Evolutionary conservation across 2,797 vertebrate species (phyloP).

Genomic region (Selene dorsalis): DNA sequence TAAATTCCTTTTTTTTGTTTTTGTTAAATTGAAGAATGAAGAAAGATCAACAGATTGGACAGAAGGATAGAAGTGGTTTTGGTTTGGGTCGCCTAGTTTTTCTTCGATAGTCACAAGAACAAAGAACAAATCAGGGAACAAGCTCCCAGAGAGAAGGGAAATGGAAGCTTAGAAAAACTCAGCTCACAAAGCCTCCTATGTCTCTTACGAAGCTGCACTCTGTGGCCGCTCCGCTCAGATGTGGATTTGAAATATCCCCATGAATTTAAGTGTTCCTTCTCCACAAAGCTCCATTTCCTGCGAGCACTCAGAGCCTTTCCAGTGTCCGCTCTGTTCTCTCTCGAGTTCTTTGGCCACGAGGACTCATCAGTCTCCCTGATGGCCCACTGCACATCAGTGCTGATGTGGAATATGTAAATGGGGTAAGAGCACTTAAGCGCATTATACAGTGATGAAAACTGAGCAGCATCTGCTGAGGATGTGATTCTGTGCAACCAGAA

Average conservation of each 20-base stretch:
- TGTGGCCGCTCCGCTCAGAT: slow-evolving; percentile 36
- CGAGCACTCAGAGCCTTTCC: slow-evolving; percentile 32
- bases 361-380: background rate
- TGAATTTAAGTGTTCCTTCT: slow-evolving; percentile 24
- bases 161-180: too few relatives aligned
- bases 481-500: background rate
- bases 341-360: slow-evolving; percentile 23
- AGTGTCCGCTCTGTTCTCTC: slow-evolving; percentile 25
- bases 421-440: slow-evolving; percentile 41
- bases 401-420: slow-evolving; percentile 41
- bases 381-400: slow-evolving; percentile 22
- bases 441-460: slow-evolving; percentile 15
- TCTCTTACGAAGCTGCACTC: slow-evolving; percentile 7
- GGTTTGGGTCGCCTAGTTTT: too few relatives aligned
- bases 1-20: too few relatives aligned
- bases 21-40: too few relatives aligned
- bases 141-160: too few relatives aligned
- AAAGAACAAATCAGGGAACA: too few relatives aligned
- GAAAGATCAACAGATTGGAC: too few relatives aligned
- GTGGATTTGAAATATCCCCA: slow-evolving; percentile 34
- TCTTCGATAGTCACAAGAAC: too few relatives aligned
- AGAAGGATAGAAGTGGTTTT: too few relatives aligned
- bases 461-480: slow-evolving; percentile 17
- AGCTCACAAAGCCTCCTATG: slow-evolving; percentile 8
- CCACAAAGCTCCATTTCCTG: slow-evolving; percentile 40